Percentiles rank a stretch among this genome's conserved stretches.
These are phyloP conservation scores for Electrophaes corylata DNA, from an alignment of 2,888 invertebrate species.

Conservation along the genomic window DNA sequence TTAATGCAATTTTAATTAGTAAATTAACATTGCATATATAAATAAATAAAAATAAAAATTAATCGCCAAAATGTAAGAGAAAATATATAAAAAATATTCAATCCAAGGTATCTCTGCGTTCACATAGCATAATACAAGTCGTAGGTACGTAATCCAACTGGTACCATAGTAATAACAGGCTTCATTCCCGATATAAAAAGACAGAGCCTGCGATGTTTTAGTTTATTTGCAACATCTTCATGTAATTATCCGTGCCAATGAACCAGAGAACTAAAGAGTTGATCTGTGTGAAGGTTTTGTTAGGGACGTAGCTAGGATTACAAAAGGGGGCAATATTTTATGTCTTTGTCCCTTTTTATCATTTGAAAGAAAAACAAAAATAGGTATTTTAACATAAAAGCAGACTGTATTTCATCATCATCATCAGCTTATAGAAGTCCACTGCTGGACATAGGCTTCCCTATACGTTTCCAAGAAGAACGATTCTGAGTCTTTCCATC, in stretches of 20 bases:
- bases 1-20: too few species aligned
- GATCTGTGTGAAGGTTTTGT: constrained; percentile 33
- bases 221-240: constrained; percentile 57
- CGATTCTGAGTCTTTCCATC: too few species aligned
- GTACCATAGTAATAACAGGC: constrained; percentile 46
- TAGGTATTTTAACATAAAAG: too few species aligned
- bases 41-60: too few species aligned
- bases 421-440: too few species aligned
- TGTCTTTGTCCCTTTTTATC: not conserved
- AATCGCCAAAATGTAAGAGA: not conserved
- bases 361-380: not conserved
- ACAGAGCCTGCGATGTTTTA: constrained; percentile 47
- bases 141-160: constrained; percentile 35
- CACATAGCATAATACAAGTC: constrained; percentile 47
- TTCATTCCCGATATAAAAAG: constrained; percentile 58
- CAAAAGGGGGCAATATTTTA: not conserved
- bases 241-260: constrained; percentile 72
- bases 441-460: too few species aligned
- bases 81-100: constrained; percentile 2
- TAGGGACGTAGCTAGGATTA: constrained; percentile 17
- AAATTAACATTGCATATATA: too few species aligned
- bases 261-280: constrained; percentile 50
- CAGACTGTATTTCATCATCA: too few species aligned
- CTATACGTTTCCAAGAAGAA: too few species aligned
- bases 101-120: constrained; percentile 8